phyloP scores from a whole-genome alignment of 2,888 invertebrate genomes.

The Apotomis capreana region DNA sequence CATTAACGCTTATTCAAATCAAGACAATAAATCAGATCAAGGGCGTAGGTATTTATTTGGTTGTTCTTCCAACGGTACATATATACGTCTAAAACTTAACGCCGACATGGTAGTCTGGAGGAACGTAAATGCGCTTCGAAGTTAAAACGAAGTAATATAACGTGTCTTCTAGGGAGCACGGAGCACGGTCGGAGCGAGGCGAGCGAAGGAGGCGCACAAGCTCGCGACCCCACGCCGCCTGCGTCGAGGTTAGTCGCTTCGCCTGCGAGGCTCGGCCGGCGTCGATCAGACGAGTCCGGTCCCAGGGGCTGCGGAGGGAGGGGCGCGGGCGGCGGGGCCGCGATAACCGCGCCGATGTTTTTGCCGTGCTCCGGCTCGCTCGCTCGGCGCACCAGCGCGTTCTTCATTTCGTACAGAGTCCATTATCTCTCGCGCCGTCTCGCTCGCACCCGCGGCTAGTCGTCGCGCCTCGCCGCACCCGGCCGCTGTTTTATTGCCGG shows the following conservation, averaged over 20 bases:
- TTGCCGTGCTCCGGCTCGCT: slow-evolving; percentile 79
- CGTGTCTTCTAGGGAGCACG: slow-evolving; percentile 63
- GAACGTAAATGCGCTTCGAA: slow-evolving; percentile 69
- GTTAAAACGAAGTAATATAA: slow-evolving; percentile 68
- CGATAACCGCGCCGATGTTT: slow-evolving; percentile 82
- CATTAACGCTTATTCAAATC: neutral
- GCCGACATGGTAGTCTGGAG: slow-evolving; percentile 54
- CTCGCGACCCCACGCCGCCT: slow-evolving; percentile 74
- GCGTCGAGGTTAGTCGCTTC: slow-evolving; percentile 73
- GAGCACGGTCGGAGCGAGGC: slow-evolving; percentile 66
- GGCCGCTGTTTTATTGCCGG: slow-evolving; percentile 83
- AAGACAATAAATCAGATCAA: neutral
- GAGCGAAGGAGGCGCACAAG: slow-evolving; percentile 63
- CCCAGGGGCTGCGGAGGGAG: slow-evolving; percentile 52
- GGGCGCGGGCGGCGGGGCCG: slow-evolving; percentile 54
- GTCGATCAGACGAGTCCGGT: slow-evolving; percentile 73
- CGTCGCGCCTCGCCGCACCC: slow-evolving; percentile 81
- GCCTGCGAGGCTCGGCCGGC: slow-evolving; percentile 73
- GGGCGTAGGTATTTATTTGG: neutral
- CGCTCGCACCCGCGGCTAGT: slow-evolving; percentile 71
- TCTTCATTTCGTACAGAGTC: slow-evolving; percentile 81
- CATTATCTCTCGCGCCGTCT: slow-evolving; percentile 78
- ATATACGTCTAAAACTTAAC: neutral
- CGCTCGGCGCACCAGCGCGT: slow-evolving; percentile 78
- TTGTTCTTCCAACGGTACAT: neutral